Evolutionary conservation across 2,113 vertebrate genomes (phyloP), one percentile per base, ranked within the genome.

Genomic region (Thamnophis sirtalis): DNA sequence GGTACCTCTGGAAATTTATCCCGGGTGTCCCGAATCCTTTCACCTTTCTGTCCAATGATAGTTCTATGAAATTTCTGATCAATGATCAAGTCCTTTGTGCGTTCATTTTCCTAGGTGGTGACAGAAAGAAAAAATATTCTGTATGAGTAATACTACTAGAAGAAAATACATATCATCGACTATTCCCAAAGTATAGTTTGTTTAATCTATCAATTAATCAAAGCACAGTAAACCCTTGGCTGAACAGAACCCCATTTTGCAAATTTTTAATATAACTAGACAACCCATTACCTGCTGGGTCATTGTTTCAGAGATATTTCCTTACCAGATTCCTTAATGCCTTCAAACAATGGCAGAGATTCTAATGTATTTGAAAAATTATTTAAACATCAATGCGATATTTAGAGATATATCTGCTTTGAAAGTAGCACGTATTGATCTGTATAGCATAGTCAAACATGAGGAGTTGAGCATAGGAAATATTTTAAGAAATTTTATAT

Each of bases 1-100:
- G 48, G 94, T 68, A 98, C 99, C 98, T 99, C 99, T 43, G 99
- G 99, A 95, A 99, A 99, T 94, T 99, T 99, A 95, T 99, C 99
- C 7, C 99, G 97, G 91, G 99, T 98, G 97, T 99, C 99, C 95
- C 99, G 99, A 90, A 99, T 98, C 90, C 99, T 98, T 96, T 99
- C 99, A 4, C 99, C 99, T 95, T 99, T 99, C 97, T 99, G 99
- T 94, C 99, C 99, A 90, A 99, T 99, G 95, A 99, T 99, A 96
- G 99, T 99, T 97, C 99, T 97, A 95, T 99, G 99, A 96, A 99
- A 99, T 96, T 98, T 99, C 92, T 99, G 99, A 96, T 99, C 99
- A 68, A 99, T 99, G 95, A 99, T 99, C 97, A 99, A 96, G 96
- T 99, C 99, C 98, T 99, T 99, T 97, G 99, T 99, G 96, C 99